Base-by-base conservation (phyloP, 2,888 invertebrate species). In the Holacanthella duospinosa region DNA sequence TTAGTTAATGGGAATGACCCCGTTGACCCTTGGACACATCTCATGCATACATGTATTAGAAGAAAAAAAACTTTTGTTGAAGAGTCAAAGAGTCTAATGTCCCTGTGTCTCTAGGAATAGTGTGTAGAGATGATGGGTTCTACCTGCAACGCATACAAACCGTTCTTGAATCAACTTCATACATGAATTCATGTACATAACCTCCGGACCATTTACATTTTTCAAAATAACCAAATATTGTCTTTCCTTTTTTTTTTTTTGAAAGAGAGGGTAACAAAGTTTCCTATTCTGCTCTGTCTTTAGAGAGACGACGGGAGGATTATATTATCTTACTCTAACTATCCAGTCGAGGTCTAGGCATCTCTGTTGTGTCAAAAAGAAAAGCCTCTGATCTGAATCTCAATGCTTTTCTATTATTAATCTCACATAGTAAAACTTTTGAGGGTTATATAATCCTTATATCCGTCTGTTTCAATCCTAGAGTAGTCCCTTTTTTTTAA, bases 101-200 rank as follows among this genome's bases (percentile, higher is more conserved):
- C 48, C 48, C 48, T 48, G 48, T 48, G 48, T 48, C 48, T 48
- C 48, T 21, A 16, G 16, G 36, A 48, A 48, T n/a, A n/a, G n/a
- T 48, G 19, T 48, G 48, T 48, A 21, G 48, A 21, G 48, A 48
- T 48, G 48, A 48, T 48, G 48, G 48, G 6, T 21, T 21, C 16
- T 48, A 48, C 48, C 48, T 48, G 48, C 48, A 21, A 48, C n/a
- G 48, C 48, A 48, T 48, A 48, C 48, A 21, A 4, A 48, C 6
- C 16, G 6, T 4, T 48, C 4, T 4, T 21, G n/a, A 48, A 21
- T 48, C 6, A 48, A 48, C 48, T 48, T 48, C 48, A 48, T 48
- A 48, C 48, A 48, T 48, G 48, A 48, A 48, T 48, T 48, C 48
- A 48, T 48, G 48, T 48, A 48, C 48, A 48, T 48, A 48, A 48